Conservation (phyloP, 1,140 invertebrate genomes). For the Rhopalosiphum maidis region DNA sequence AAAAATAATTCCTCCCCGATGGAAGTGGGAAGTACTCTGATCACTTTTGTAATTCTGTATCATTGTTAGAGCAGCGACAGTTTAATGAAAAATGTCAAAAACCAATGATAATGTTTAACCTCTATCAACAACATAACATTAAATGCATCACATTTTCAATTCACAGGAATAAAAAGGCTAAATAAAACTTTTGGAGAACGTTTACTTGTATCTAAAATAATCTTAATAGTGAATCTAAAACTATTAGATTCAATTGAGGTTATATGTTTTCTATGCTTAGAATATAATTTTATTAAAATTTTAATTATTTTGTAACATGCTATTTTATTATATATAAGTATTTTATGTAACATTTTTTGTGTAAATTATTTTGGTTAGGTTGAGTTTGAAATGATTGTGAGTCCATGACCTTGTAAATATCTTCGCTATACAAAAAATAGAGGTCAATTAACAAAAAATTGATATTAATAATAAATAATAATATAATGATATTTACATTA, state of each 20-base stretch:
- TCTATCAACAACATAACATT: not conserved
- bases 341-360: not conserved
- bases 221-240: not conserved
- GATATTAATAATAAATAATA: not conserved
- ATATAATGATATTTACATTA: not conserved
- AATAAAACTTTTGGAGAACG: not conserved
- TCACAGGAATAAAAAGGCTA: not conserved
- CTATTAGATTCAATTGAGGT: not conserved
- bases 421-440: not conserved
- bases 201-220: not conserved
- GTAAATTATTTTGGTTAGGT: not conserved
- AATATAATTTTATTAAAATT: not conserved
- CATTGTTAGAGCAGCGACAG: not conserved
- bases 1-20: not conserved
- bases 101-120: not conserved
- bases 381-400: not conserved
- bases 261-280: not conserved
- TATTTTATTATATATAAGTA: not conserved
- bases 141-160: not conserved
- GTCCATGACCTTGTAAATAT: not conserved
- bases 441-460: not conserved
- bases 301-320: not conserved
- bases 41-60: not conserved
- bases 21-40: not conserved
- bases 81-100: not conserved